Conservation (phyloP, 2,113 vertebrate genomes). For the mouse (Mus musculus) region GRCm39 chr7:28621501-28622000, state of each 20-base stretch:
- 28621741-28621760: not conserved
- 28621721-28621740: not conserved
- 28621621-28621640: conserved; percentile 42
- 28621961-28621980: not conserved
- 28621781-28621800: not conserved
- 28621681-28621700: not conserved
- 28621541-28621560: not conserved
- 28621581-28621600: not conserved
- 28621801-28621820: not conserved
- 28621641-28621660: conserved; percentile 17
- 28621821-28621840: not conserved
- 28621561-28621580: not conserved
- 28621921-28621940: not conserved
- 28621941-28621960: not conserved
- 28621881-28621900: not conserved
- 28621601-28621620: not conserved
- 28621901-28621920: not conserved
- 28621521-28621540: not conserved
- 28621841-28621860: not conserved
- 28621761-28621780: conserved; percentile 4
- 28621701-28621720: too few species aligned
- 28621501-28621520: not conserved
- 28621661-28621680: not conserved
- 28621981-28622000: fast-evolving
- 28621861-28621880: not conserved